phyloP scores from a whole-genome alignment of 64 coral and sea anemone genomes.

The Dendronephthya gigantea region DNA sequence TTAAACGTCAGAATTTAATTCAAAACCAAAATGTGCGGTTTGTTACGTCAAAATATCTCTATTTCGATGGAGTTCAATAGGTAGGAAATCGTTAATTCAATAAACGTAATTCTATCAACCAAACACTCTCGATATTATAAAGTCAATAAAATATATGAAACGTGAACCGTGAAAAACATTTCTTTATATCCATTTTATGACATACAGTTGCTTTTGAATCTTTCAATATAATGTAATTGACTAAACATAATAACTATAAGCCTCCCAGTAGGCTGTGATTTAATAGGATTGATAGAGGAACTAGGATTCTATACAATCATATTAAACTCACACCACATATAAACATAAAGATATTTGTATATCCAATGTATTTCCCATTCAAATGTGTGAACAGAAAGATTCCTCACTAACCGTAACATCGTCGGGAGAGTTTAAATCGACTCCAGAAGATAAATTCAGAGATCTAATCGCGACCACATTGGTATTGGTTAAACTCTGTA shows the following conservation, averaged over 20 bases:
- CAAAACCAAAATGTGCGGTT: too few relatives aligned
- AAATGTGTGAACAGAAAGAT: not conserved
- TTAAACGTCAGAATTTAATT: too few relatives aligned
- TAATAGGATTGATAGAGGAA: not conserved
- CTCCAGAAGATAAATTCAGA: not conserved
- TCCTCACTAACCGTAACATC: not conserved
- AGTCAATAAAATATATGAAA: too few relatives aligned
- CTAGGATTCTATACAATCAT: not conserved
- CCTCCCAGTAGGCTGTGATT: not conserved
- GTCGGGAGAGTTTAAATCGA: not conserved
- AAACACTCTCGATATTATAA: too few relatives aligned
- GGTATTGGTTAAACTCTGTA: not conserved
- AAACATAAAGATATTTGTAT: not conserved
- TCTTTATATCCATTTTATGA: too few relatives aligned
- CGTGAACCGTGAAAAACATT: too few relatives aligned
- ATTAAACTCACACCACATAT: not conserved
- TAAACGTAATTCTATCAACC: too few relatives aligned
- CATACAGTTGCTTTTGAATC: not conserved
- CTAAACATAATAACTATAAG: not conserved
- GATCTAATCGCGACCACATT: conserved; percentile 9
- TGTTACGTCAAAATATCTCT: too few relatives aligned
- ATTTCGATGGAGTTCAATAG: too few relatives aligned
- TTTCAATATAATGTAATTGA: not conserved
- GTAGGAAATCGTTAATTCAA: too few relatives aligned
- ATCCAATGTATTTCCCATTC: not conserved